Conservation (phyloP, 2,113 vertebrate species). For the Sitta europaea region DNA sequence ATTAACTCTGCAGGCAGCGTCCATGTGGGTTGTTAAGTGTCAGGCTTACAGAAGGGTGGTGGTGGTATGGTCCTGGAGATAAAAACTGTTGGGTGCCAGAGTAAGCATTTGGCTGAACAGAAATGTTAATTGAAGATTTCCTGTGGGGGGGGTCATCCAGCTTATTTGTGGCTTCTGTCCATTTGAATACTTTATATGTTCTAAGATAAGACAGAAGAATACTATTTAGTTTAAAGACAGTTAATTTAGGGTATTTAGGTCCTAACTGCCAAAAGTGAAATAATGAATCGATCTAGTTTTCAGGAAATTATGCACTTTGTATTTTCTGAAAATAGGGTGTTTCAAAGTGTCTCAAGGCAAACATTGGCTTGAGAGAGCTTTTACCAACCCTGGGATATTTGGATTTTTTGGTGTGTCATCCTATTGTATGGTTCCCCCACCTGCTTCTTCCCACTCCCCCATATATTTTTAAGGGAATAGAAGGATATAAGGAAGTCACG, state of each 20-base stretch:
- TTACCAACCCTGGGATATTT: not conserved
- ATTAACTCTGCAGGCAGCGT: not conserved
- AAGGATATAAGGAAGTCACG: not conserved
- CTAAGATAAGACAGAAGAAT: not conserved
- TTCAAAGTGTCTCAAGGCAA: not conserved
- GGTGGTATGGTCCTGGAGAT: not conserved
- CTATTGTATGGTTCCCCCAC: accelerated
- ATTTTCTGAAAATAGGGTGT: not conserved
- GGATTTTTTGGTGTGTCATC: not conserved
- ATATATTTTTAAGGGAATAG: not conserved
- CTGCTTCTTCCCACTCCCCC: accelerated
- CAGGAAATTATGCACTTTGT: not conserved
- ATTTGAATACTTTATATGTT: not conserved
- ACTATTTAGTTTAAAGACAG: not conserved
- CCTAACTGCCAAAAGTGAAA: not conserved
- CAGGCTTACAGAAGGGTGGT: not conserved
- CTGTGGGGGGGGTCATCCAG: not conserved
- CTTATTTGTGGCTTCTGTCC: not conserved
- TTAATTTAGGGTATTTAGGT: not conserved
- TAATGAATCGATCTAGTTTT: not conserved
- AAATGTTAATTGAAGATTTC: not conserved
- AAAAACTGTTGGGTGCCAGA: not conserved
- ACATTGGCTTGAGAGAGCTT: not conserved
- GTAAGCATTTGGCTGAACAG: not conserved
- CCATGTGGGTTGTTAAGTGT: not conserved